phyloP scores from a whole-genome alignment of 2,113 vertebrate species.

The Syngnathus typhle region DNA sequence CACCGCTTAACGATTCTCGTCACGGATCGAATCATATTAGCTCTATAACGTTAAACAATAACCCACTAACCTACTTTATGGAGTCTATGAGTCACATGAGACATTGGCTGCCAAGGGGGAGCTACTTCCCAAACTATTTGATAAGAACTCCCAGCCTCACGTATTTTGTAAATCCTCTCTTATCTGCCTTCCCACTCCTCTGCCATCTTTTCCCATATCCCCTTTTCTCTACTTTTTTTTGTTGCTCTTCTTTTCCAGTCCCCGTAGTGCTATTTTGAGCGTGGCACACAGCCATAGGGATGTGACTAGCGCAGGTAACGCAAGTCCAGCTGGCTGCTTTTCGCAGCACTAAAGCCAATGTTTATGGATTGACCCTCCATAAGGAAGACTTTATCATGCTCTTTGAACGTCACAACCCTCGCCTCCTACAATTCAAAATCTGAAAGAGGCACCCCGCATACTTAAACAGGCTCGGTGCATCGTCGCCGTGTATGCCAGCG shows the following conservation, averaged over 20 bases:
- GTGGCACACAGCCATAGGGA: constrained; percentile 42
- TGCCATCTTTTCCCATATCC: constrained; percentile 31
- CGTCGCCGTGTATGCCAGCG: constrained; percentile 33
- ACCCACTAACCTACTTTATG: constrained; percentile 62
- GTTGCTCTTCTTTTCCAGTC: constrained; percentile 31
- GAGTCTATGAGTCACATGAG: constrained; percentile 49
- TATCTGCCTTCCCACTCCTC: constrained; percentile 47
- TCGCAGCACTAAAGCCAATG: constrained; percentile 37
- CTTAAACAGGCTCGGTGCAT: constrained; percentile 31
- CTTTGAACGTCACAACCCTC: constrained; percentile 51
- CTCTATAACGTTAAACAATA: constrained; percentile 47
- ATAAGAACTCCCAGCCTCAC: constrained; percentile 52
- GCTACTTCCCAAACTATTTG: constrained; percentile 48
- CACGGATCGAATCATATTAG: constrained; percentile 40
- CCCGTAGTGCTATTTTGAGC: constrained; percentile 48
- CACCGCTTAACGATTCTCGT: constrained; percentile 8
- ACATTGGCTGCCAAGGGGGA: constrained; percentile 50
- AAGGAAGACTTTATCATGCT: constrained; percentile 59
- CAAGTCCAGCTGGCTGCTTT: constrained; percentile 53
- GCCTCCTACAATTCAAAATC: constrained; percentile 38
- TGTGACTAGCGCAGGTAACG: constrained; percentile 53
- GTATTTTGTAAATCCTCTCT: constrained; percentile 56
- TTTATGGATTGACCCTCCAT: constrained; percentile 53
- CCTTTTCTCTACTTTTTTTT: constrained; percentile 20
- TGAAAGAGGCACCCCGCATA: constrained; percentile 29